Evolutionary conservation across 2,113 vertebrate genomes (phyloP), one percentile per base, ranked within the genome.

Genomic region (Heliornis fulica): DNA sequence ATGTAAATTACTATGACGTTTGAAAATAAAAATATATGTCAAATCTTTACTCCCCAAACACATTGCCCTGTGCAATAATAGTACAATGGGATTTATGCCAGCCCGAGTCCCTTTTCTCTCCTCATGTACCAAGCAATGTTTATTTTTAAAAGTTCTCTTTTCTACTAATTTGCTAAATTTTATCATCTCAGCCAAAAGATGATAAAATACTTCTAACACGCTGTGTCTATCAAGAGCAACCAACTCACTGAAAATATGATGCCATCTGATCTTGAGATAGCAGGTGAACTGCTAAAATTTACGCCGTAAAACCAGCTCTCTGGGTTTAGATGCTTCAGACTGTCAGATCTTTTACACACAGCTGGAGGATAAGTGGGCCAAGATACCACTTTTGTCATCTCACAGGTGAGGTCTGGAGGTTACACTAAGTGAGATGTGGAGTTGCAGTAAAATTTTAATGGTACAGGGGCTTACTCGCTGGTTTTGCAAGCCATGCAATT

Each of bases 21-120:
- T 92, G 91, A 95, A 98, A 98, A 97, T 96, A 97, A 97, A 98
- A 97, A 95, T 97, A 92, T 61, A 95, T 68, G 93, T 97, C 95
- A 96, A 83, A 93, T 92, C 65, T 72, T 89, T 74, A 76, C 75
- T 94, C 83, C 77, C 25, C 9, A 84, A 81, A 91, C 83, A 41
- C 34, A 45, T 11, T 76, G 60, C 32, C 34, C 19, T 41, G 29
- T 61, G 19, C 23, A 25, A 57, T 51, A 89, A 88, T 53, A 96
- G 89, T 31, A 50, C 50, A 69, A 22, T 2, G 4, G 50, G 72
- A 89, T 90, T 90, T 81, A 80, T 15, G 48, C 11, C 40, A 83
- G 43, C 14, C 17, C 50, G 43, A 91, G 41, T n/a, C 56, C 25
- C 50, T 86, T 60, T 75, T 76, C 48, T 89, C 81, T 53, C 45